These are phyloP conservation scores for Drosophila tropicalis DNA, from an alignment of 1,140 invertebrate species.

Conservation along the genomic window DNA sequence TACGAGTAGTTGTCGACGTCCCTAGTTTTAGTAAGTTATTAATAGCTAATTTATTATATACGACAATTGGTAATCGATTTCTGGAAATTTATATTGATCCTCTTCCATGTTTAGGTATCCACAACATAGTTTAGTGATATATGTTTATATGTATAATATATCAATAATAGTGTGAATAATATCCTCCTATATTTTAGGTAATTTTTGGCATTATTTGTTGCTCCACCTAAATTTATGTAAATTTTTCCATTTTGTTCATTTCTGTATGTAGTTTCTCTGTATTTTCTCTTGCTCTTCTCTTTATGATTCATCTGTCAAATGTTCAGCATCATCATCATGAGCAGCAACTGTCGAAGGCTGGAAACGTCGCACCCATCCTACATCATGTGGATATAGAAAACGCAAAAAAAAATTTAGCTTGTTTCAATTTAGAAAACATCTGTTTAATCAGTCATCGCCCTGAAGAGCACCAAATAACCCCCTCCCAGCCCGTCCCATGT, in stretches of 20 bases:
- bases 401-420: constrained; percentile 18
- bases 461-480: constrained; percentile 2
- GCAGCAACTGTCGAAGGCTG: not conserved
- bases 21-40: no score
- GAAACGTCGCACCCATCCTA: constrained; percentile 19
- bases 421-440: constrained; percentile 69
- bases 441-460: constrained; percentile 64
- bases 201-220: not conserved
- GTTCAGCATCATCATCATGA: not conserved
- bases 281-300: no score
- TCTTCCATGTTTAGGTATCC: no score
- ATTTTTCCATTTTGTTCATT: not conserved
- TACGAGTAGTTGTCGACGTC: no score
- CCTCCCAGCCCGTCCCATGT: no score
- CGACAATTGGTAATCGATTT: no score
- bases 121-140: no score
- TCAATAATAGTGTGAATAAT: no score
- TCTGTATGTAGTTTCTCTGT: not conserved
- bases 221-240: not conserved
- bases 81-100: no score
- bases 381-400: constrained; percentile 17
- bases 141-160: no score
- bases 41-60: no score
- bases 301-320: constrained; percentile 9
- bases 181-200: no score